These are phyloP conservation scores for Ctenochaetus hawaiiensis DNA, from an alignment of 2,797 vertebrate species.

Conservation along the genomic window DNA sequence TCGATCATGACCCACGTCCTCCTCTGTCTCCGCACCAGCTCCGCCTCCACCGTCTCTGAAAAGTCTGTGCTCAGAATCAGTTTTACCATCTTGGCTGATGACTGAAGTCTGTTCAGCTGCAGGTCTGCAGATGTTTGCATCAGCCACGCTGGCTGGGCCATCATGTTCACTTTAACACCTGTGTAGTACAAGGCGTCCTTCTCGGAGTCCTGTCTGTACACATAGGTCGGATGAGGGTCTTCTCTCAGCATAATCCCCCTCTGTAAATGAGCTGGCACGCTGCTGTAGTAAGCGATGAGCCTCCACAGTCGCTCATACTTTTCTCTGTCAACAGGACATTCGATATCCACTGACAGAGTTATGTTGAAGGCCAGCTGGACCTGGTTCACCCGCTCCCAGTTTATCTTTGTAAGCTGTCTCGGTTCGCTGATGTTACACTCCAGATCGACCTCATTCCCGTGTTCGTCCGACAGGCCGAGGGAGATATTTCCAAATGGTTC, in stretches of 20 bases:
- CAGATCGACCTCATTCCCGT: slow-evolving; percentile 89
- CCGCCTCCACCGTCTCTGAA: slow-evolving; percentile 75
- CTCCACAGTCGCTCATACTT: slow-evolving; percentile 93
- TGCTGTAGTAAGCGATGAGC: slow-evolving; percentile 94
- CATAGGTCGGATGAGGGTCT: slow-evolving; percentile 80
- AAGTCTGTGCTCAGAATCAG: slow-evolving; percentile 82
- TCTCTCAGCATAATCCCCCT: slow-evolving; percentile 77
- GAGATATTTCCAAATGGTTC: slow-evolving; percentile 86
- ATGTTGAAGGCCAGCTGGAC: slow-evolving; percentile 85
- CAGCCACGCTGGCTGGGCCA: slow-evolving; percentile 88
- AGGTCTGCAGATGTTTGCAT: slow-evolving; percentile 88
- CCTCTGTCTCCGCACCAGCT: slow-evolving; percentile 68
- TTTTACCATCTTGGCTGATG: slow-evolving; percentile 86
- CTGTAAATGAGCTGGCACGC: slow-evolving; percentile 88
- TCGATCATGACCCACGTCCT: slow-evolving; percentile 91
- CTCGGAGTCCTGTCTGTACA: slow-evolving; percentile 88
- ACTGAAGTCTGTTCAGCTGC: slow-evolving; percentile 89
- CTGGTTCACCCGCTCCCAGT: slow-evolving; percentile 84
- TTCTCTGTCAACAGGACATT: slow-evolving; percentile 89
- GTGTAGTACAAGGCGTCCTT: slow-evolving; percentile 91
- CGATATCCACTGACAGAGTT: slow-evolving; percentile 85
- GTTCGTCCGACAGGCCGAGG: slow-evolving; percentile 91
- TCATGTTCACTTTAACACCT: slow-evolving; percentile 87
- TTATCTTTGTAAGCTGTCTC: slow-evolving; percentile 67
- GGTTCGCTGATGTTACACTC: slow-evolving; percentile 85